A percentile compares a stretch with the other conserved stretches of the same genome.
Conservation (phyloP, 2,113 vertebrate species). For the Illadopsis cleaveri region DNA sequence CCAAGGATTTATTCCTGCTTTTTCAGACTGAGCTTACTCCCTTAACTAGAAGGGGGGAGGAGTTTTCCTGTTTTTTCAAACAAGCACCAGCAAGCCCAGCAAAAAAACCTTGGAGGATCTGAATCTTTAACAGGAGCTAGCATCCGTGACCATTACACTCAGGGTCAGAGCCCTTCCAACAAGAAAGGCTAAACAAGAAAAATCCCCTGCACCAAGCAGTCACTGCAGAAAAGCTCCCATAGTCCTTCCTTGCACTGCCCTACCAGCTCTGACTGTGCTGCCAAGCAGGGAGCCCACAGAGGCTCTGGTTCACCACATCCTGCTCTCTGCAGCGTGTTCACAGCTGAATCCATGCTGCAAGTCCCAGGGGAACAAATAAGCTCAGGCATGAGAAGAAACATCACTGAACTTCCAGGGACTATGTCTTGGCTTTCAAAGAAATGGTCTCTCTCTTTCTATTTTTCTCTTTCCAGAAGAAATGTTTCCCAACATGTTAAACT, state of each 20-base stretch:
- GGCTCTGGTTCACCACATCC: constrained; percentile 47
- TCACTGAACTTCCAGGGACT: constrained; percentile 8
- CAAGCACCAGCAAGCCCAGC: neutral
- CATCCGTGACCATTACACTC: neutral
- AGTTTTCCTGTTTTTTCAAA: neutral
- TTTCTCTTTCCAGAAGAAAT: constrained; percentile 5
- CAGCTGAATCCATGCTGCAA: neutral
- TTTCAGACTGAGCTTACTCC: neutral
- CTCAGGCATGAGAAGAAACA: neutral
- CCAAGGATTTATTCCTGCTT: neutral
- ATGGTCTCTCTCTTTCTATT: neutral
- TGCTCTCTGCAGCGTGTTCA: neutral
- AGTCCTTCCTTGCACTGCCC: neutral
- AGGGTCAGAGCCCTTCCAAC: neutral
- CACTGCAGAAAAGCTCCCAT: neutral
- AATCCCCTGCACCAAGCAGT: neutral
- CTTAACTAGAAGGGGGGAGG: neutral
- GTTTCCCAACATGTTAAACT: neutral
- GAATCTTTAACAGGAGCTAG: neutral
- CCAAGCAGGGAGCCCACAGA: constrained; percentile 25
- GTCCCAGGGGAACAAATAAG: neutral
- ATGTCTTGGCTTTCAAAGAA: constrained; percentile 33
- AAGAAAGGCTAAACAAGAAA: neutral
- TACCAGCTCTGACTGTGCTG: neutral
- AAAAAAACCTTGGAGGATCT: neutral